Percentiles rank a stretch among this genome's conserved stretches.
phyloP scores from a whole-genome alignment of 1,140 invertebrate genomes.

The Neodiprion lecontei region DNA sequence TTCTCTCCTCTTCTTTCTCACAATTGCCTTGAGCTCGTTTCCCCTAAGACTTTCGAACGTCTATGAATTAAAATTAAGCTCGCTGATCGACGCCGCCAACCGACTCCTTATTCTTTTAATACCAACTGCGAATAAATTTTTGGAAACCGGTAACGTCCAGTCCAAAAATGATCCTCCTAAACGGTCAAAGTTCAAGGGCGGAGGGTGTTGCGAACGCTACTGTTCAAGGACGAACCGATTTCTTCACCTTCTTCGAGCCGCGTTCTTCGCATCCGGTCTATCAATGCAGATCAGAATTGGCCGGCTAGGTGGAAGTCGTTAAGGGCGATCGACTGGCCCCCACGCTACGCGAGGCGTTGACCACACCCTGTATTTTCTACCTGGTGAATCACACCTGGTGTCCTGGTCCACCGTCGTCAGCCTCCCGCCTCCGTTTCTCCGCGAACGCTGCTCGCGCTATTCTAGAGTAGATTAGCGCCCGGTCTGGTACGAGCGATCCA shows the following conservation, averaged over 20 bases:
- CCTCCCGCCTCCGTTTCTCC: background rate
- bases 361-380: conserved; percentile 39
- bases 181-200: too few relatives aligned
- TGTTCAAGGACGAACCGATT: background rate
- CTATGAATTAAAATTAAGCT: background rate
- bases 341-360: conserved; percentile 31
- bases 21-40: background rate
- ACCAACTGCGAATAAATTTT: too few relatives aligned
- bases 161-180: too few relatives aligned
- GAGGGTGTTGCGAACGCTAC: background rate
- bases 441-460: too few relatives aligned
- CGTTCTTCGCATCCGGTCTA: background rate
- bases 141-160: too few relatives aligned
- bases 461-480: too few relatives aligned
- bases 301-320: background rate
- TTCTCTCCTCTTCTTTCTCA: too few relatives aligned
- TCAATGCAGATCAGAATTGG: background rate
- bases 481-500: too few relatives aligned
- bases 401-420: conserved; percentile 31
- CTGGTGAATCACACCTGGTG: conserved; percentile 46
- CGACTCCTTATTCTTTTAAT: too few relatives aligned
- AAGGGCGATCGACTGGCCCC: conserved; percentile 16
- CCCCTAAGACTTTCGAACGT: background rate
- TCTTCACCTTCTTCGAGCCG: background rate
- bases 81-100: too few relatives aligned